A percentile compares a stretch with the other conserved stretches of the same genome.
Evolutionary conservation across 2,797 vertebrate genomes (phyloP).

Genomic region (Aldrovandia affinis): DNA sequence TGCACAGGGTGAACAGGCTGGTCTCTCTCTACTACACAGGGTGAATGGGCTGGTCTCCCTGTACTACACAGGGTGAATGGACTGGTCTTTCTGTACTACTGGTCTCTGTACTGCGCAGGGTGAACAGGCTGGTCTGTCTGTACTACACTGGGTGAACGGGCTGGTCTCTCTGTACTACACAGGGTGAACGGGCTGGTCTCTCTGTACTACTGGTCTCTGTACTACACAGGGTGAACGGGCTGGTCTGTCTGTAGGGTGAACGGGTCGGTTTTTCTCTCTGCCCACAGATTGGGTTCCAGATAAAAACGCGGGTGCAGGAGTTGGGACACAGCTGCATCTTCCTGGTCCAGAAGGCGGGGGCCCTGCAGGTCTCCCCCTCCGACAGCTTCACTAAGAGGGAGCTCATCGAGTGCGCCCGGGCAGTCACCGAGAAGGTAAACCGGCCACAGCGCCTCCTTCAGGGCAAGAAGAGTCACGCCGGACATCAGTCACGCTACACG

Average conservation of each 20-base stretch:
- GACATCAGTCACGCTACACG: background rate
- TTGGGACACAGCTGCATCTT: constrained; percentile 96
- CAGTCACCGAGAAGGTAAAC: constrained; percentile 93
- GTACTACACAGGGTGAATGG: no score
- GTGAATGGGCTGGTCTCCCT: no score
- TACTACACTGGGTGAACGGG: no score
- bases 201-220: no score
- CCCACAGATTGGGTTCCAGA: constrained; percentile 90
- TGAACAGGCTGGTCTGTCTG: no score
- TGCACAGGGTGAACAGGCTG: no score
- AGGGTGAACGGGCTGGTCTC: no score
- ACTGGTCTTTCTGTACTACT: no score
- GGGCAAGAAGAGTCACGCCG: background rate
- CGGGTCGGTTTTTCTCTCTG: background rate
- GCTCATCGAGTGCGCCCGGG: constrained; percentile 92
- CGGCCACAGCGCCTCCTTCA: background rate
- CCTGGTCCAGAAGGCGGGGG: constrained; percentile 95
- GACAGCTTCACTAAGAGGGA: constrained; percentile 94
- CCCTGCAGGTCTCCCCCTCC: constrained; percentile 91
- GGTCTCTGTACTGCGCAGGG: no score
- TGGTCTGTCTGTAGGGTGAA: background rate
- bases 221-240: background rate
- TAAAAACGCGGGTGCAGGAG: constrained; percentile 91
- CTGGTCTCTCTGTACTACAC: no score
- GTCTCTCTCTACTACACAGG: no score